These are phyloP conservation scores for Eulemur macaco DNA, from an alignment of 2,113 vertebrate genomes.

Conservation along the genomic window DNA sequence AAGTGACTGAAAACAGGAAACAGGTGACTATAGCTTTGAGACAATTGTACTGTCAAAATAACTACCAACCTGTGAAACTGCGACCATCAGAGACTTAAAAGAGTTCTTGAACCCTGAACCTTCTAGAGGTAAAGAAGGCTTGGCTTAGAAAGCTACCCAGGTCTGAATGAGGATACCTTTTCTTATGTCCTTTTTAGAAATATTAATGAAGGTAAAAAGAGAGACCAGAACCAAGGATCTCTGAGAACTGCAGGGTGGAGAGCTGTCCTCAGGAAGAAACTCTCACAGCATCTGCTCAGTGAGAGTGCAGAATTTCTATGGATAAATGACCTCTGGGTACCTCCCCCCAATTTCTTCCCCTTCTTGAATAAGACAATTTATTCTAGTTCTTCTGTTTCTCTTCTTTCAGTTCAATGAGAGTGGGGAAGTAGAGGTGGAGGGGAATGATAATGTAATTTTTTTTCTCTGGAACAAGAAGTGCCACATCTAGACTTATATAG, in stretches of 20 bases:
- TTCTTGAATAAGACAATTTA: neutral
- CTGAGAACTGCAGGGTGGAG: neutral
- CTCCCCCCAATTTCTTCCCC: neutral
- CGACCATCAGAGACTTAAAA: neutral
- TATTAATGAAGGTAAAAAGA: neutral
- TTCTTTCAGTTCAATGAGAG: neutral
- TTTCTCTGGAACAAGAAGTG: neutral
- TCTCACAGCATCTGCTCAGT: neutral
- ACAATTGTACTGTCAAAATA: neutral
- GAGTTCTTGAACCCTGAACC: neutral
- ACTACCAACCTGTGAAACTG: neutral
- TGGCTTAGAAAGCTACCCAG: neutral
- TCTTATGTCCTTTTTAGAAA: neutral
- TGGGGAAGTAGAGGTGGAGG: neutral
- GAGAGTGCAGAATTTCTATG: neutral
- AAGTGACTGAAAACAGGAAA: neutral
- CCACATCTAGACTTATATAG: neutral
- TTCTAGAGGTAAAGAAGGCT: neutral
- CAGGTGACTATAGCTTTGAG: neutral
- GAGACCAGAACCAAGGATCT: neutral
- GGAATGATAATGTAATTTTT: too few species aligned
- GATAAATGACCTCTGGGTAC: neutral
- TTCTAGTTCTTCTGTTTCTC: neutral
- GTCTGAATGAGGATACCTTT: neutral
- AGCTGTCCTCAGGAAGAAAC: neutral